Evolutionary conservation across 2,113 vertebrate genomes (phyloP), one percentile per base, ranked within the genome.

Genomic region (Dromaius novaehollandiae): DNA sequence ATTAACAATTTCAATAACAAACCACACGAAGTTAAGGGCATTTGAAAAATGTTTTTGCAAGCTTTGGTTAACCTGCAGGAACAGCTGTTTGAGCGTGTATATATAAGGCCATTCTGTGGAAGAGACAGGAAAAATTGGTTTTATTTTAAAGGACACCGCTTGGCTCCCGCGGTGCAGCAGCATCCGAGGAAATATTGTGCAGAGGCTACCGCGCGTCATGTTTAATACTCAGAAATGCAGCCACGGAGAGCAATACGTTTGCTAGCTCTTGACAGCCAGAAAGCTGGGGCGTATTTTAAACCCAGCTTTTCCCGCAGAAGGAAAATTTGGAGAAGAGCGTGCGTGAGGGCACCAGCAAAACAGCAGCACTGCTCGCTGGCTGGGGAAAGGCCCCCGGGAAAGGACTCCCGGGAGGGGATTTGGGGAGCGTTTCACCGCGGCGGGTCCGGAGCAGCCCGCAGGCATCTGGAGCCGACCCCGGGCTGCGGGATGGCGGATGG

Each of bases 81-180:
- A 93, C 95, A 77, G 91, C 91, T 96, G 95, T 85, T 53, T 80
- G 94, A 74, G 89, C n/a, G 77, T 0, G 8, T 91, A 86, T 96
- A 96, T 96, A 96, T 96, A 96, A 96, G 88, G 73, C 82, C 61
- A 85, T 96, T 96, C 97, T 96, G 84, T 66, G 68, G 87, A 96
- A 63, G 71, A 96, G 96, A 95, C 94, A 95, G 96, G 86, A 91
- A 46, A 86, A 95, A 92, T 89, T 89, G 95, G 91, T 88, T 95
- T 92, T 82, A 94, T 95, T 95, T 95, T 76, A 95, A 89, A 94
- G 96, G 95, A 92, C 85, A 91, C 71, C 68, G 96, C 83, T 91
- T 87, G 94, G 86, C 84, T 94, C 90, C 95, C 3, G 38, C 4
- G 44, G 92, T 10, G 69, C 53, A 0, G 71, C 63, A 87, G 78